Percentiles rank a stretch among this genome's conserved stretches.
Evolutionary conservation across 2,797 vertebrate genomes (phyloP).

Genomic region (Enteromius afrohamiltoni): DNA sequence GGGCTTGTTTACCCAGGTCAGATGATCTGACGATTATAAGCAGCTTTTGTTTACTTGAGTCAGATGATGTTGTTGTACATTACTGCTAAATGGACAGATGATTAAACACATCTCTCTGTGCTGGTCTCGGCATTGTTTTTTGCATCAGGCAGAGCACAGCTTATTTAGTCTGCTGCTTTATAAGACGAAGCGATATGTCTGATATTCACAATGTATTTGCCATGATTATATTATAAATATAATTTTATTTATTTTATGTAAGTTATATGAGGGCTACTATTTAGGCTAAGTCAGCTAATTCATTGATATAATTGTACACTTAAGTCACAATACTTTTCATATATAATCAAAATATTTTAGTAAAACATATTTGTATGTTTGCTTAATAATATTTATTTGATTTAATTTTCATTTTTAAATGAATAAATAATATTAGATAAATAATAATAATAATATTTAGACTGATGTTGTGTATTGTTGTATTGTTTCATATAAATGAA

Average conservation of each 20-base stretch:
- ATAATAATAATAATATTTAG: background rate
- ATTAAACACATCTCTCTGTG: slow-evolving; percentile 9
- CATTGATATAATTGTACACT: background rate
- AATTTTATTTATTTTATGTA: background rate
- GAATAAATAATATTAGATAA: background rate
- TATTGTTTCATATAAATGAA: background rate
- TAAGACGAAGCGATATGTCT: background rate
- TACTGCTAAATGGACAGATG: slow-evolving; percentile 9
- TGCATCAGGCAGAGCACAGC: background rate
- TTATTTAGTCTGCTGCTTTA: background rate
- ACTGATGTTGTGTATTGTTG: background rate
- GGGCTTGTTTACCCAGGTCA: slow-evolving; percentile 37
- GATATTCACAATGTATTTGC: background rate
- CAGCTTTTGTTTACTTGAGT: slow-evolving; percentile 37
- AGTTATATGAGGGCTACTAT: background rate
- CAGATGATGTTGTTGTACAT: slow-evolving; percentile 27
- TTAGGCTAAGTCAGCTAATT: background rate
- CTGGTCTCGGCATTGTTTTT: background rate
- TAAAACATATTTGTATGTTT: background rate
- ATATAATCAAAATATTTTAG: background rate
- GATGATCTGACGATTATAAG: slow-evolving; percentile 36
- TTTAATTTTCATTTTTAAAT: background rate
- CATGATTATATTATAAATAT: background rate
- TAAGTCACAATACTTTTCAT: background rate
- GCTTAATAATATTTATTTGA: background rate